Evolutionary conservation across 1,140 invertebrate genomes (phyloP).

Genomic region (Drosophila lini): DNA sequence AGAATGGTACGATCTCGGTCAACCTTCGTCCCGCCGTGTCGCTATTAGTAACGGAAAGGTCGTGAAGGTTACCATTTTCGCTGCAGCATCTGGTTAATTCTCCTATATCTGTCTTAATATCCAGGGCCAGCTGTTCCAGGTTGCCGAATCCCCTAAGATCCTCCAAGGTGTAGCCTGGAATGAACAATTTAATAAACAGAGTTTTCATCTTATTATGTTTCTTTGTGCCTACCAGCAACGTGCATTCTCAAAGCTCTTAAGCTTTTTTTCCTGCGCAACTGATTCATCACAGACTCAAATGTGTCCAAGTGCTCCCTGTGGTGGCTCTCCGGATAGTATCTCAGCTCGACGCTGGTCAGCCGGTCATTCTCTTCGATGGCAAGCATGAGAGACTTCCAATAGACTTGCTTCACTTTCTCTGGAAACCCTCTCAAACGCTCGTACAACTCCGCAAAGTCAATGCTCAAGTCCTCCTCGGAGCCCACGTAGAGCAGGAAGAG

Average conservation of each 20-base stretch:
- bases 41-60: not conserved
- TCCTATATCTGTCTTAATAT: slow-evolving; percentile 5
- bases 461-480: not conserved
- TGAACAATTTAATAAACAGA: too few species aligned
- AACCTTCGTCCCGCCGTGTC: not conserved
- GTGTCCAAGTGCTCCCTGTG: slow-evolving; percentile 8
- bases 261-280: not conserved
- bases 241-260: slow-evolving; percentile 5
- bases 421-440: not conserved
- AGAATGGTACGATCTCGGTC: slow-evolving; percentile 7
- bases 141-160: slow-evolving; percentile 1
- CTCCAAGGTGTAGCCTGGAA: slow-evolving; percentile 8
- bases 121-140: not conserved
- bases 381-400: not conserved
- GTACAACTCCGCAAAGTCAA: slow-evolving; percentile 7
- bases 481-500: slow-evolving; percentile 3
- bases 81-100: slow-evolving; percentile 3
- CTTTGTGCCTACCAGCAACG: not conserved
- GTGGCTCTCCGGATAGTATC: slow-evolving; percentile 3
- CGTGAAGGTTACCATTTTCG: not conserved
- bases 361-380: slow-evolving; percentile 4
- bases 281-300: slow-evolving; percentile 10
- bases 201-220: not conserved
- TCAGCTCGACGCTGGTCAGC: slow-evolving; percentile 1
- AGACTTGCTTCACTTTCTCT: not conserved